A percentile compares a stretch with the other conserved stretches of the same genome.
These are phyloP conservation scores for Myotis lucifugus DNA, from an alignment of 2,113 vertebrate species.

Conservation along the genomic window DNA sequence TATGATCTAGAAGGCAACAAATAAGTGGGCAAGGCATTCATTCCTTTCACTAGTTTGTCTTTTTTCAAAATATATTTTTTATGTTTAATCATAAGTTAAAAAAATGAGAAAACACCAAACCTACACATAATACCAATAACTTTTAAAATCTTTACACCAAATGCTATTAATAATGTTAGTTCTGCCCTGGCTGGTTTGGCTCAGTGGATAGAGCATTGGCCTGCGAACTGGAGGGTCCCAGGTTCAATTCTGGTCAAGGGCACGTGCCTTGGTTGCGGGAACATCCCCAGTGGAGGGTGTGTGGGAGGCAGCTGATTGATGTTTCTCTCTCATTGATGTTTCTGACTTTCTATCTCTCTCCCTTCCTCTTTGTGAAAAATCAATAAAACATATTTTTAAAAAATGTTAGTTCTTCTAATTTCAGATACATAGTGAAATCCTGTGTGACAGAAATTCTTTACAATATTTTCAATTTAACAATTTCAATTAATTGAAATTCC, in stretches of 20 bases:
- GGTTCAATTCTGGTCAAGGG: no score
- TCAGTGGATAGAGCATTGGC: no score
- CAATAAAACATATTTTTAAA: no score
- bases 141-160: slow-evolving; percentile 21
- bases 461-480: slow-evolving; percentile 47
- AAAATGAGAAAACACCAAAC: background rate
- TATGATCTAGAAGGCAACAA: background rate
- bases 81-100: background rate
- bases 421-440: slow-evolving; percentile 32
- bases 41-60: background rate
- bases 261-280: no score
- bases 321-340: no score
- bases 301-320: no score
- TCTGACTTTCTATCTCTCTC: no score
- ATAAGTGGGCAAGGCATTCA: background rate
- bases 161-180: background rate
- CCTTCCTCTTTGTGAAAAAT: no score
- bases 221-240: no score
- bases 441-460: slow-evolving; percentile 36
- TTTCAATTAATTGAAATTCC: slow-evolving; percentile 49
- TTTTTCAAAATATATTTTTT: background rate
- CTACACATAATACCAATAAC: background rate
- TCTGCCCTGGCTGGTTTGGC: no score
- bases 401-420: background rate
- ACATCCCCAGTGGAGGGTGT: no score